phyloP scores from a whole-genome alignment of 2,113 vertebrate species.

The Fulmarus glacialis region DNA sequence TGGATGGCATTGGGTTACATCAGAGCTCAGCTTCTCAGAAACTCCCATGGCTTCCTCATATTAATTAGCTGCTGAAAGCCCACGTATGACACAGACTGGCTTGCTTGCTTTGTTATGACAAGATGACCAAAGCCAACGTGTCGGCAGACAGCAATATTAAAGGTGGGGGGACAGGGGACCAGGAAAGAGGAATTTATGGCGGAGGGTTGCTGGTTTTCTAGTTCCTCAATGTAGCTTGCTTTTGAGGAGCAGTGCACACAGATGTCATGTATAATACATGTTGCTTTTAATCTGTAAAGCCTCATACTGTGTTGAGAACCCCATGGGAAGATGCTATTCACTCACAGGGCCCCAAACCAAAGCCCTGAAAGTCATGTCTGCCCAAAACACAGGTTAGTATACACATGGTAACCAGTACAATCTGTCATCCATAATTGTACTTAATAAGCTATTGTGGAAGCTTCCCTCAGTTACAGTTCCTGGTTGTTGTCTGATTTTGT shows the following conservation, averaged over 20 bases:
- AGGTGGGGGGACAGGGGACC: fast-evolving
- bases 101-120: neutral
- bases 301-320: neutral
- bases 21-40: conserved; percentile 43
- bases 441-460: neutral
- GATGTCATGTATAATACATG: neutral
- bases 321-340: neutral
- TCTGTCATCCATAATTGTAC: neutral
- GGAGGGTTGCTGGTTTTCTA: neutral
- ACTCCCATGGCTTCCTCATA: neutral
- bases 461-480: neutral
- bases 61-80: conserved; percentile 25
- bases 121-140: neutral
- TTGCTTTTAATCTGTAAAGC: neutral
- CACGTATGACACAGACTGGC: neutral
- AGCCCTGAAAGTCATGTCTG: neutral
- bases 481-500: neutral
- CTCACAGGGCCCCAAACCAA: neutral
- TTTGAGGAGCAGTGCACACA: neutral
- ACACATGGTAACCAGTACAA: neutral
- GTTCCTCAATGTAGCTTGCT: neutral
- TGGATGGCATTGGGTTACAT: conserved; percentile 39
- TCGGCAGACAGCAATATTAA: neutral
- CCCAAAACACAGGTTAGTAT: neutral
- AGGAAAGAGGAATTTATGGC: neutral